Conservation (phyloP, 2,113 vertebrate species). For the Saccopteryx bilineata region DNA sequence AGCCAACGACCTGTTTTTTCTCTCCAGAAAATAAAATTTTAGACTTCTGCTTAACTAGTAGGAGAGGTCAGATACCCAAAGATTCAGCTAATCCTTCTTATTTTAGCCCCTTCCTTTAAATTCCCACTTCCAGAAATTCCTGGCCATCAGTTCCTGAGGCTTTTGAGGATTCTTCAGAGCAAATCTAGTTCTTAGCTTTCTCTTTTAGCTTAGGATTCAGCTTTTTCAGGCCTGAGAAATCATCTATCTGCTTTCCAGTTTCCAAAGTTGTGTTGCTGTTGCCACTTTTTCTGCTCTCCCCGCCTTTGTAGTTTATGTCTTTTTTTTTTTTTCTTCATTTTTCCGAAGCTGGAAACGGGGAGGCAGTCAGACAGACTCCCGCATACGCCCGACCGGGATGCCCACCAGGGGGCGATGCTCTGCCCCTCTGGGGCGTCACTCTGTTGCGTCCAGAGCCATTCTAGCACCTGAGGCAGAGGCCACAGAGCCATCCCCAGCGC, state of each 20-base stretch:
- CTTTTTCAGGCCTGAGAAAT: background rate
- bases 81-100: background rate
- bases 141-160: background rate
- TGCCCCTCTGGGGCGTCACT: no score
- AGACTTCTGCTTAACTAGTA: background rate
- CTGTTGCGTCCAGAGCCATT: no score
- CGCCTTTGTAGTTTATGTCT: background rate
- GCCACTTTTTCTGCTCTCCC: background rate
- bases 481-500: no score
- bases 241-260: background rate
- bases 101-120: background rate
- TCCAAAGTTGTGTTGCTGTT: background rate
- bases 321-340: background rate
- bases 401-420: no score
- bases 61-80: background rate
- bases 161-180: conserved; percentile 11
- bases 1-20: background rate
- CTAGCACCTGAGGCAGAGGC: no score
- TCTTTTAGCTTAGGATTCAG: background rate
- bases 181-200: conserved; percentile 23
- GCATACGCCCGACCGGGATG: no score
- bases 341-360: no score
- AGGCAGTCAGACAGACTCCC: no score
- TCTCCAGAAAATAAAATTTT: background rate
- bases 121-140: background rate